A percentile compares a stretch with the other conserved stretches of the same genome.
phyloP scores from a whole-genome alignment of 1,140 invertebrate genomes.

The Samia ricini region DNA sequence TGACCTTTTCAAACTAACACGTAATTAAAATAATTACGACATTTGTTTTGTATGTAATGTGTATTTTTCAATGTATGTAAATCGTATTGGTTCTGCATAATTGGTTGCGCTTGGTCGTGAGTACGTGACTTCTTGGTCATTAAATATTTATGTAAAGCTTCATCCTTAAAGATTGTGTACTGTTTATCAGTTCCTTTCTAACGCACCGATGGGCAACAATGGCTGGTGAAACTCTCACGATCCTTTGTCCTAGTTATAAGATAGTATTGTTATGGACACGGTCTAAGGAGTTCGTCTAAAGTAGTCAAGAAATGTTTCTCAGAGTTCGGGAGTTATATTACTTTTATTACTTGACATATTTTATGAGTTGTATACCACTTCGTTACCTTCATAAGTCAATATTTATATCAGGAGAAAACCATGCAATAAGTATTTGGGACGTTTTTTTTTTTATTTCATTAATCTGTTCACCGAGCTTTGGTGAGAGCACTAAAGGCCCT shows the following conservation, averaged over 20 bases:
- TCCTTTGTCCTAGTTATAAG: slow-evolving; percentile 52
- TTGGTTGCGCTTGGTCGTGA: background rate
- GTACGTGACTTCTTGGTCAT: background rate
- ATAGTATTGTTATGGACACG: slow-evolving; percentile 59
- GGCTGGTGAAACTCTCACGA: slow-evolving; percentile 52
- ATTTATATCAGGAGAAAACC: too few species aligned
- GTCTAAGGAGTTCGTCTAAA: slow-evolving; percentile 37
- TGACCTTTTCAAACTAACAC: background rate
- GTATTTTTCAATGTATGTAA: background rate
- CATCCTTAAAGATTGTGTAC: background rate
- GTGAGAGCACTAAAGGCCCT: too few species aligned
- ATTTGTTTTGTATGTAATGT: background rate
- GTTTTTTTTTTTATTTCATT: too few species aligned
- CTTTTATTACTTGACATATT: background rate
- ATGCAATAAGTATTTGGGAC: too few species aligned
- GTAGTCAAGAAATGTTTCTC: slow-evolving; percentile 45
- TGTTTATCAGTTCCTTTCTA: background rate
- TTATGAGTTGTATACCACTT: too few species aligned
- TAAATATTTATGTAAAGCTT: slow-evolving; percentile 6
- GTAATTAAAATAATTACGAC: background rate
- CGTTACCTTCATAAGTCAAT: too few species aligned
- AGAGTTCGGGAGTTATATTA: slow-evolving; percentile 28
- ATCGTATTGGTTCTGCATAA: slow-evolving; percentile 1
- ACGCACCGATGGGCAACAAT: slow-evolving; percentile 30
- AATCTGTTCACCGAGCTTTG: too few species aligned